phyloP scores from a whole-genome alignment of 1,140 invertebrate species.

The Lepidurus couesii region DNA sequence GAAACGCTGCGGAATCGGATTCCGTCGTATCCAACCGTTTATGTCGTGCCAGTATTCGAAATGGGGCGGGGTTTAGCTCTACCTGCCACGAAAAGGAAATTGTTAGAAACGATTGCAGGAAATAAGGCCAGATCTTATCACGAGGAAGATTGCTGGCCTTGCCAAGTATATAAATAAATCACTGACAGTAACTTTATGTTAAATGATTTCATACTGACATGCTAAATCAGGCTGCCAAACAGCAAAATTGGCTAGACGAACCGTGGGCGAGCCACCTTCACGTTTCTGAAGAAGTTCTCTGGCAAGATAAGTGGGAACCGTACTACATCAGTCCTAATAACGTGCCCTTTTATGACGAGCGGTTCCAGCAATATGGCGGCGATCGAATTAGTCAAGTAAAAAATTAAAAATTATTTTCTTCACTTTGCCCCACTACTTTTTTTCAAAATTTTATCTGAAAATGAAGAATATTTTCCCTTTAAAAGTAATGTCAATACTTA shows the following conservation, averaged over 20 bases:
- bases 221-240: not conserved
- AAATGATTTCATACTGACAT: not conserved
- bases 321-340: conserved; percentile 53
- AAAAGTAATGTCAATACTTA: not conserved
- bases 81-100: conserved; percentile 34
- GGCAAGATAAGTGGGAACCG: conserved; percentile 57
- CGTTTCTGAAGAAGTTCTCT: conserved; percentile 36
- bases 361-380: conserved; percentile 59
- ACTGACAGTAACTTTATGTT: too few species aligned
- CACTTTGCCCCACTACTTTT: not conserved
- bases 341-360: conserved; percentile 55
- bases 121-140: conserved; percentile 26
- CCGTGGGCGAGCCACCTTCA: not conserved
- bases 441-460: not conserved
- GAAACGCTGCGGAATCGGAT: not conserved
- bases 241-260: not conserved
- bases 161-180: not conserved
- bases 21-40: not conserved
- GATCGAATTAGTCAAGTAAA: conserved; percentile 58
- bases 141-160: conserved; percentile 5
- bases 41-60: not conserved
- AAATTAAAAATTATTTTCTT: not conserved
- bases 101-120: conserved; percentile 15
- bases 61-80: not conserved
- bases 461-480: not conserved